A percentile compares a stretch with the other conserved stretches of the same genome.
phyloP scores from a whole-genome alignment of 1,140 invertebrate genomes.

The Zaprionus lachaisei region DNA sequence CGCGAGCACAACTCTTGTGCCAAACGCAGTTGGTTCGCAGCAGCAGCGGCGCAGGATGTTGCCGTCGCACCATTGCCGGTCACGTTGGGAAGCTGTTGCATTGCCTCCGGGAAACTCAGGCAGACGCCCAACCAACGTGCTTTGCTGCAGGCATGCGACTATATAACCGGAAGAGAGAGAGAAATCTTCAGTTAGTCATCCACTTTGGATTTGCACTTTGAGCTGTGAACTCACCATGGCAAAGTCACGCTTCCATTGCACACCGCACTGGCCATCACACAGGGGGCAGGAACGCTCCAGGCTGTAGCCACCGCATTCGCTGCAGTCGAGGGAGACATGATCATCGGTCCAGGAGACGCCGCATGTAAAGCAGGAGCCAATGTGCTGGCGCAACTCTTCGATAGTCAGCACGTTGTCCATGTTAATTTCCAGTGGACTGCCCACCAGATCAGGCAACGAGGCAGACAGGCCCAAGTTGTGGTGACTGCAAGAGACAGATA shows the following conservation, averaged over 20 bases:
- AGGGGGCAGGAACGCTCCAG: conserved; percentile 90
- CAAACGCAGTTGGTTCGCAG: conserved; percentile 77
- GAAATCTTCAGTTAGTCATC: conserved; percentile 17
- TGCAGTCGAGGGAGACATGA: conserved; percentile 92
- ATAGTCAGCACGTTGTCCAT: conserved; percentile 87
- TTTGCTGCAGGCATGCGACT: conserved; percentile 91
- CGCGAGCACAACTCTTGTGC: conserved; percentile 85
- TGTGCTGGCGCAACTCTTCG: conserved; percentile 89
- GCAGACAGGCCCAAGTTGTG: conserved; percentile 81
- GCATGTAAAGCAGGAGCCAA: conserved; percentile 91
- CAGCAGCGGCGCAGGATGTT: conserved; percentile 70
- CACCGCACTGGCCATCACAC: conserved; percentile 91
- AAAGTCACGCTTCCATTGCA: conserved; percentile 91
- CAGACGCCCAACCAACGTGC: conserved; percentile 91
- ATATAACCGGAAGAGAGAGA: conserved; percentile 85
- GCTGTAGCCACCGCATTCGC: conserved; percentile 93
- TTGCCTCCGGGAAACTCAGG: conserved; percentile 83
- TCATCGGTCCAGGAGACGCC: conserved; percentile 93
- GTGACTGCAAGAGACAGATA: conserved; percentile 61
- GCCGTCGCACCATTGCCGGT: conserved; percentile 48
- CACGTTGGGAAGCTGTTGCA: conserved; percentile 62
- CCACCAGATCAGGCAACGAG: conserved; percentile 80
- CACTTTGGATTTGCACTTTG: background rate
- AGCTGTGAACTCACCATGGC: conserved; percentile 87
- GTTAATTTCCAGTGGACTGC: conserved; percentile 80